Evolutionary conservation across 2,113 vertebrate species (phyloP).

Genomic region (Herpetotheres cachinnans): DNA sequence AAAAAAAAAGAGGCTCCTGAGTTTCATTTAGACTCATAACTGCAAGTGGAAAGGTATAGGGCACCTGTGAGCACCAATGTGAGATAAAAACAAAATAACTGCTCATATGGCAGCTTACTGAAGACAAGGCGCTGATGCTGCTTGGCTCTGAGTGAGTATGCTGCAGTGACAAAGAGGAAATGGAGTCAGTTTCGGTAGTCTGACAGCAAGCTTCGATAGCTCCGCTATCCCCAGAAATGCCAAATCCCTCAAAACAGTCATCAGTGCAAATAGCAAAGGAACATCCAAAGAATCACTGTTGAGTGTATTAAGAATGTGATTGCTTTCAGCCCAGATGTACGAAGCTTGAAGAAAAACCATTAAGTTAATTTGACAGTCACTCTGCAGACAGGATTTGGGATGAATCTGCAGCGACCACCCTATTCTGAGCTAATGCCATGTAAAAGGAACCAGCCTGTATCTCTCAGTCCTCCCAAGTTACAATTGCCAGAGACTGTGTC

Average conservation of each 20-base stretch:
- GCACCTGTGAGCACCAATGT: not conserved
- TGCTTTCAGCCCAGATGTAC: not conserved
- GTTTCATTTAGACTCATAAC: not conserved
- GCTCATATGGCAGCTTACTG: not conserved
- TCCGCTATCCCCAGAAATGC: not conserved
- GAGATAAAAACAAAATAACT: not conserved
- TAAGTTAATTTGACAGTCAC: not conserved
- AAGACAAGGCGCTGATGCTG: not conserved
- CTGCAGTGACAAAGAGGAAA: not conserved
- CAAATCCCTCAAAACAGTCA: not conserved
- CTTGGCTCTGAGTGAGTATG: accelerated
- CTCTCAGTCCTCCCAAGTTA: not conserved
- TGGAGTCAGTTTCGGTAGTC: not conserved
- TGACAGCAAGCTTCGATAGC: not conserved
- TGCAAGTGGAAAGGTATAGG: not conserved
- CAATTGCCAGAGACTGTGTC: not conserved
- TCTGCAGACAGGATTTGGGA: not conserved
- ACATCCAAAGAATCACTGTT: not conserved
- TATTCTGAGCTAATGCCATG: not conserved
- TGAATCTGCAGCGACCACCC: not conserved
- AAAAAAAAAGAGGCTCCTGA: not conserved
- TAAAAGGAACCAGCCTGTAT: not conserved
- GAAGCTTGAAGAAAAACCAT: not conserved
- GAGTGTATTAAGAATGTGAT: accelerated
- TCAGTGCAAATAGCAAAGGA: accelerated